Conservation (phyloP, 2,797 vertebrate species). For the Ptychobarbus kaznakovi region DNA sequence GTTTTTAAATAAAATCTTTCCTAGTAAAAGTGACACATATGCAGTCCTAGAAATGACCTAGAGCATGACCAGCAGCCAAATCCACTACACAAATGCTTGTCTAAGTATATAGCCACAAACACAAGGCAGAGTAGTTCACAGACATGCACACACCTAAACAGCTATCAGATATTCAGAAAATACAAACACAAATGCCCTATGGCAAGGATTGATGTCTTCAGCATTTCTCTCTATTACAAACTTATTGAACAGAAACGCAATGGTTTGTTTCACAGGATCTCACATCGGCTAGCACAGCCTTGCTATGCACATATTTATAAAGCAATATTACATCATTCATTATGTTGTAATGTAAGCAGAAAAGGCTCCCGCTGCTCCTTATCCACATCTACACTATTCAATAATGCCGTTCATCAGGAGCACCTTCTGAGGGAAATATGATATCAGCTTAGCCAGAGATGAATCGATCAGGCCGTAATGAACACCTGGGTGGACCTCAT, state of each 20-base stretch:
- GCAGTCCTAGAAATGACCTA: too few relatives aligned
- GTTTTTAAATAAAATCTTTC: too few relatives aligned
- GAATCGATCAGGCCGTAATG: constrained; percentile 46
- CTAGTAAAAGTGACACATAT: too few relatives aligned
- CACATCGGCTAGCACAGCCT: constrained; percentile 1
- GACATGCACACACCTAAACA: constrained; percentile 35
- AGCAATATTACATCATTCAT: constrained; percentile 35
- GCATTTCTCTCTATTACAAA: background rate
- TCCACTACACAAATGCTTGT: too few relatives aligned
- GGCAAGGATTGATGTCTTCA: background rate
- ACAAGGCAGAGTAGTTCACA: constrained; percentile 16
- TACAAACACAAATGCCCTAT: background rate
- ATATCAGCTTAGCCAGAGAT: constrained; percentile 50
- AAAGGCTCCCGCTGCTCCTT: constrained; percentile 37
- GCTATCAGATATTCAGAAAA: background rate
- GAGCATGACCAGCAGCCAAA: constrained; percentile 9
- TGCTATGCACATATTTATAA: constrained; percentile 11
- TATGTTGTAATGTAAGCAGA: constrained; percentile 39
- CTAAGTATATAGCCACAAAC: constrained; percentile 6
- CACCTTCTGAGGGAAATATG: constrained; percentile 43
- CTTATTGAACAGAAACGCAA: constrained; percentile 18
- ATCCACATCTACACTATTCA: constrained; percentile 41
- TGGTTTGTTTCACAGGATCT: background rate
- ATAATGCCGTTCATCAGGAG: constrained; percentile 35
- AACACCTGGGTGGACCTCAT: constrained; percentile 46